Evolutionary conservation across 2,113 vertebrate genomes (phyloP), one percentile per base, ranked within the genome.

Genomic region (Cheirogaleus medius): DNA sequence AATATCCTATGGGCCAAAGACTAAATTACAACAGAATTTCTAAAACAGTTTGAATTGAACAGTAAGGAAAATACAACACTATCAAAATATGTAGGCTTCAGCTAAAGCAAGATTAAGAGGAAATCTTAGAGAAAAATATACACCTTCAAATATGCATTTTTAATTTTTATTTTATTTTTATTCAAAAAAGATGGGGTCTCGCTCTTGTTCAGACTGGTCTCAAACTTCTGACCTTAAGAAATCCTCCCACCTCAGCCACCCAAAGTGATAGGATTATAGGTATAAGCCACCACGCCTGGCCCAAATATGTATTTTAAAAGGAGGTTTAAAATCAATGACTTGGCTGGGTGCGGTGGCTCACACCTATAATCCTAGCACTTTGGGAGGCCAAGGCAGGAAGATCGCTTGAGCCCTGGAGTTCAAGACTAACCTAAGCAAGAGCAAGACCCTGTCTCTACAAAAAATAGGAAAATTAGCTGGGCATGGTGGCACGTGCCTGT

Each of bases 11-110:
- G 15, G 4, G 6, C 54, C 64, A 92, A 82, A 81, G 42, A 81
- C 32, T 54, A 60, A 97, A 80, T 74, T 27, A 92, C 42, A 92
- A 76, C 3, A 92, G 47, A 86, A 89, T 68, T 74, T 86, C 68
- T 25, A 95, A 84, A 89, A 68, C 21, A 80, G 42, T 82, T 37
- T 89, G 23, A 87, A 82, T 44, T 87, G 9, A 74, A 92, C 4
- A 73, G 25, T 54, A 91, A 78, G 42, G 27, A 88, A 90, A 91
- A 91, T 11, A 78, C 8, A 90, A 90, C 23, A 20, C 23, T 14
- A 71, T 54, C 52, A 91, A 87, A 95, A 93, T 71, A 76, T 25
- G 29, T 56, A 44, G 15, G 34, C 9, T 77, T 25, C 27, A 73
- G 44, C 14, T 44, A 88, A 93, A 91, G 49, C 56, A 91, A 69